Percentiles rank a stretch among this genome's conserved stretches.
phyloP scores from a whole-genome alignment of 1,140 invertebrate genomes.

The Drosophila fuyamai region DNA sequence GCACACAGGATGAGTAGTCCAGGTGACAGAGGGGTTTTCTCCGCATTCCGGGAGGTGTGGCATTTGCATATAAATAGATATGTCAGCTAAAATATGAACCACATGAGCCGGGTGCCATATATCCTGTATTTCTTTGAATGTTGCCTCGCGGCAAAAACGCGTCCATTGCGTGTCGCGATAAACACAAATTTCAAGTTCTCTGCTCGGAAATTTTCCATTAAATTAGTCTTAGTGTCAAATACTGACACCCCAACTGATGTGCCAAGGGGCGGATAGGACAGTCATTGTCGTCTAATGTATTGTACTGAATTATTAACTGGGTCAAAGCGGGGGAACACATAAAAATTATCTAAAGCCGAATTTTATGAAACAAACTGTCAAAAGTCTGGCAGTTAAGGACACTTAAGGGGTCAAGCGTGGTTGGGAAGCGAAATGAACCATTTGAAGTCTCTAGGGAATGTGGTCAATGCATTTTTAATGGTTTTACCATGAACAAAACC shows the following conservation, averaged over 20 bases:
- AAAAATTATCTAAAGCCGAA: conserved; percentile 8
- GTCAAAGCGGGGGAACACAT: conserved; percentile 28
- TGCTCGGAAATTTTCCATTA: conserved; percentile 57
- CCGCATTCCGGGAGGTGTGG: conserved; percentile 29
- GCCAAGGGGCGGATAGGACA: conserved; percentile 2
- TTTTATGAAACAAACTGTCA: conserved; percentile 3
- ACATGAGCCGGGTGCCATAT: conserved; percentile 26
- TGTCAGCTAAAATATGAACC: conserved; percentile 71
- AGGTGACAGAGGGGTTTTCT: conserved; percentile 22
- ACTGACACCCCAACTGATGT: conserved; percentile 42
- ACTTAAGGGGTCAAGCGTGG: background rate
- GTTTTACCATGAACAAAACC: too few relatives aligned
- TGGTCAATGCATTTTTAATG: background rate
- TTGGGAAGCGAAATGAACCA: background rate
- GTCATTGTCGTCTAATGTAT: conserved; percentile 40
- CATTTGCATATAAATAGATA: conserved; percentile 81
- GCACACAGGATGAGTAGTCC: conserved; percentile 30
- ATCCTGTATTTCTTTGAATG: conserved; percentile 11
- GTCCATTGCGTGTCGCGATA: conserved; percentile 37
- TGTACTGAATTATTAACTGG: conserved; percentile 66
- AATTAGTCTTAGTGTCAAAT: conserved; percentile 70
- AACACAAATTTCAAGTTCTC: conserved; percentile 32
- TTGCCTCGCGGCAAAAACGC: conserved; percentile 30
- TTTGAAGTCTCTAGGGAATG: background rate
- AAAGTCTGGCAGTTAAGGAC: background rate